phyloP scores from a whole-genome alignment of 2,888 invertebrate species.

The Toxonevra muliebris region DNA sequence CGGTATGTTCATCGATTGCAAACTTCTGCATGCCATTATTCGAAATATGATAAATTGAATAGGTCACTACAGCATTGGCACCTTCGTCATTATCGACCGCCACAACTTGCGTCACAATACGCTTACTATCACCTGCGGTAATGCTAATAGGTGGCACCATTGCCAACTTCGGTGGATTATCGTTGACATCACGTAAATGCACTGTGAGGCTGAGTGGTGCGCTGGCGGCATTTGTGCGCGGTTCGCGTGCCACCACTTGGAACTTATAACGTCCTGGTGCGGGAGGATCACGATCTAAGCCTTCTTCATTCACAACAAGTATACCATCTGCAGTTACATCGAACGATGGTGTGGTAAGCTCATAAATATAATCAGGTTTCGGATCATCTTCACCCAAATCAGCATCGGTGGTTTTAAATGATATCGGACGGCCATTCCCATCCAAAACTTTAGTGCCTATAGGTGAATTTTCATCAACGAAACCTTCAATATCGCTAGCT shows the following conservation, averaged over 20 bases:
- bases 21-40: constrained; percentile 90
- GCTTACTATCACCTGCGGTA: constrained; percentile 78
- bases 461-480: constrained; percentile 86
- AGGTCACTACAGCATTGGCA: constrained; percentile 82
- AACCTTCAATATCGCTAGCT: constrained; percentile 77
- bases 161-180: constrained; percentile 84
- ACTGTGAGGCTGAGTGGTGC: constrained; percentile 83
- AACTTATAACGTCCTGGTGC: constrained; percentile 85
- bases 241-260: constrained; percentile 88
- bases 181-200: constrained; percentile 82
- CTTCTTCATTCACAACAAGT: constrained; percentile 82
- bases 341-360: constrained; percentile 85
- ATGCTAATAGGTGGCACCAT: constrained; percentile 83
- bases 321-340: constrained; percentile 77
- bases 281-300: constrained; percentile 86
- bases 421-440: constrained; percentile 72
- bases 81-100: constrained; percentile 89
- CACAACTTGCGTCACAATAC: constrained; percentile 74
- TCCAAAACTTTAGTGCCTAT: constrained; percentile 84
- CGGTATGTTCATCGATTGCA: constrained; percentile 80
- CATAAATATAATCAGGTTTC: constrained; percentile 81
- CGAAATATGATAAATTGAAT: constrained; percentile 89
- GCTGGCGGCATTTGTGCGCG: constrained; percentile 80
- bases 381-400: constrained; percentile 86
- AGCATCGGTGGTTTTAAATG: constrained; percentile 80